Conservation (phyloP, 2,113 vertebrate genomes). For the Sorex araneus region DNA sequence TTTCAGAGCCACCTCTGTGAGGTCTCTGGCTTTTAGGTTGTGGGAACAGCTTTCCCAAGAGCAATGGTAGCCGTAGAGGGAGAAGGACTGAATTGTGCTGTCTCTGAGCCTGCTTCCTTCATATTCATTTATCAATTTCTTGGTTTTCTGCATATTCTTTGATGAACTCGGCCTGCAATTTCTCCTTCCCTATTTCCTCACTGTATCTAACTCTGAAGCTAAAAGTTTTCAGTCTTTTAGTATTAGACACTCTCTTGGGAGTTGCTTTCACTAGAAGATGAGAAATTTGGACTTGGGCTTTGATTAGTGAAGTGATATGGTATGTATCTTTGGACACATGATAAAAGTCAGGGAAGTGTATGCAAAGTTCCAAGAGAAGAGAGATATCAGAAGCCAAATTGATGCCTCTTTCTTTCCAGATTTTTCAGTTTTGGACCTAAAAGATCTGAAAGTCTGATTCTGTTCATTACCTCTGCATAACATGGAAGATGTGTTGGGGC, state of each 20-base stretch:
- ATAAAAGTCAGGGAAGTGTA: constrained; percentile 5
- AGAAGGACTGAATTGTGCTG: fast-evolving
- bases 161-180: background rate
- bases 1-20: background rate
- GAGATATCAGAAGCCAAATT: constrained; percentile 32
- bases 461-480: constrained; percentile 25
- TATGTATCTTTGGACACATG: background rate
- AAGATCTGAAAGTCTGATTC: constrained; percentile 56
- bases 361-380: constrained; percentile 19
- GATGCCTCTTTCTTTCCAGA: constrained; percentile 49
- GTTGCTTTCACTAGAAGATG: background rate
- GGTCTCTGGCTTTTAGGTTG: background rate
- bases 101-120: background rate
- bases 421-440: constrained; percentile 59
- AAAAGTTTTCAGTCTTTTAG: constrained; percentile 45
- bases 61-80: no score
- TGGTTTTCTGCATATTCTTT: background rate
- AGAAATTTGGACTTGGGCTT: background rate
- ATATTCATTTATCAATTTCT: background rate
- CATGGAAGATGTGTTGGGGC: background rate
- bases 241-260: constrained; percentile 15
- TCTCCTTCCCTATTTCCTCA: constrained; percentile 20
- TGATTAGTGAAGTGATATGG: constrained; percentile 6
- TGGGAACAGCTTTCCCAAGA: background rate
- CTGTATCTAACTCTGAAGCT: background rate